These are phyloP conservation scores for Gastrophysa polygoni DNA, from an alignment of 2,888 invertebrate species.

Conservation along the genomic window DNA sequence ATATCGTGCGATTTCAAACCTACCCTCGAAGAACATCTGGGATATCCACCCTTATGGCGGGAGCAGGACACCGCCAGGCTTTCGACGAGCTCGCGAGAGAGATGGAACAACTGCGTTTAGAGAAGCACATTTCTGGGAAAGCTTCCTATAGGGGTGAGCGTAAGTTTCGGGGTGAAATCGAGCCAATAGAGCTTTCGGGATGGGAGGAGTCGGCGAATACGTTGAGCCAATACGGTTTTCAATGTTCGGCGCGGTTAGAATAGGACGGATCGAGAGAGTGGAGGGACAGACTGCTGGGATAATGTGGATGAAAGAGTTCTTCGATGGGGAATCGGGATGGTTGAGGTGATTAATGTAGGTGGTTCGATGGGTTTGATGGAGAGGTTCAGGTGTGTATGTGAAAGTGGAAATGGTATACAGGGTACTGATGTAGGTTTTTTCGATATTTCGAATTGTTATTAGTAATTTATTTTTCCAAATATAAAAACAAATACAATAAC, in stretches of 20 bases:
- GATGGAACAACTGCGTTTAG: conserved; percentile 44
- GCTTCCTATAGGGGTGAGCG: conserved; percentile 59
- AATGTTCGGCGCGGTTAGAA: conserved; percentile 46
- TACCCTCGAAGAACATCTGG: conserved; percentile 52
- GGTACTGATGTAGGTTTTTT: too few relatives aligned
- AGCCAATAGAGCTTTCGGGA: conserved; percentile 57
- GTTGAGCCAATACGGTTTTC: conserved; percentile 61
- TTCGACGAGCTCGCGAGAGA: conserved; percentile 26
- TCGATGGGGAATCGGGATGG: neutral
- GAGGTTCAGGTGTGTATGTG: neutral
- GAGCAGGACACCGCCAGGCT: conserved; percentile 38
- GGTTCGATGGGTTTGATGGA: neutral
- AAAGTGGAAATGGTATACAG: too few relatives aligned
- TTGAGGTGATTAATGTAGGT: neutral
- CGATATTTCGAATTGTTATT: too few relatives aligned
- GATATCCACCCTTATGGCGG: conserved; percentile 47
- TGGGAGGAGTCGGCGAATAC: conserved; percentile 58
- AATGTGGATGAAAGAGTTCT: conserved; percentile 18
- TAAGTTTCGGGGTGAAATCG: conserved; percentile 56
- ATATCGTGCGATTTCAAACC: conserved; percentile 57
- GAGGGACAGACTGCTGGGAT: conserved; percentile 31
- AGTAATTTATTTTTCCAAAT: too few relatives aligned
- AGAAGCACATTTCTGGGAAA: conserved; percentile 53
- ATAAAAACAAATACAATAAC: too few relatives aligned
- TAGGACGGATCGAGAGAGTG: conserved; percentile 15